Conservation (phyloP, 2,888 invertebrate species). For the Eupithecia exiguata region DNA sequence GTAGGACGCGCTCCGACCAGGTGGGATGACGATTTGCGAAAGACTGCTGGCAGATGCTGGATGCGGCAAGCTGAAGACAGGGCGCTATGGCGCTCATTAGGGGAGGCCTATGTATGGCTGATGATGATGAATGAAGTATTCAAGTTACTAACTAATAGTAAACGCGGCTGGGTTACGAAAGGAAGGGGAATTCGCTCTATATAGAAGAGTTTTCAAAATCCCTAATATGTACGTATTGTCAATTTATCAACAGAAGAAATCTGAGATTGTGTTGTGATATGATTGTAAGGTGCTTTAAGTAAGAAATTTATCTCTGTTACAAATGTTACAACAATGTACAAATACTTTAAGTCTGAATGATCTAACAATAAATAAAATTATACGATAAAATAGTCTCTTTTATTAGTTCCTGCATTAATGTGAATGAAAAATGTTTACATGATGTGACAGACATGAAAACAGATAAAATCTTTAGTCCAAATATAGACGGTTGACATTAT, state of each 20-base stretch:
- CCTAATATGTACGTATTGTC: neutral
- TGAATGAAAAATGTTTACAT: neutral
- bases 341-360: slow-evolving; percentile 7
- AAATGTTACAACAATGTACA: neutral
- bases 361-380: slow-evolving; percentile 1
- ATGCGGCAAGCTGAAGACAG: too few species aligned
- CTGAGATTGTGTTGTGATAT: neutral
- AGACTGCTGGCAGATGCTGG: too few species aligned
- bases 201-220: too few species aligned
- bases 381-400: neutral
- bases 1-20: too few species aligned
- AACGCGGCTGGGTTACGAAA: too few species aligned
- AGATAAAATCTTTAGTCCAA: neutral
- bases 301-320: neutral
- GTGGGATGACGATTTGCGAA: too few species aligned
- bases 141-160: too few species aligned
- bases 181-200: too few species aligned
- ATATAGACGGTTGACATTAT: neutral
- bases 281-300: neutral
- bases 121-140: too few species aligned
- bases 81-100: too few species aligned
- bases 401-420: neutral
- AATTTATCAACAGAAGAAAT: neutral
- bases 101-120: too few species aligned
- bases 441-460: neutral